Evolutionary conservation across 1,140 invertebrate species (phyloP).

Genomic region (honey bee (Apis mellifera)): DNA sequence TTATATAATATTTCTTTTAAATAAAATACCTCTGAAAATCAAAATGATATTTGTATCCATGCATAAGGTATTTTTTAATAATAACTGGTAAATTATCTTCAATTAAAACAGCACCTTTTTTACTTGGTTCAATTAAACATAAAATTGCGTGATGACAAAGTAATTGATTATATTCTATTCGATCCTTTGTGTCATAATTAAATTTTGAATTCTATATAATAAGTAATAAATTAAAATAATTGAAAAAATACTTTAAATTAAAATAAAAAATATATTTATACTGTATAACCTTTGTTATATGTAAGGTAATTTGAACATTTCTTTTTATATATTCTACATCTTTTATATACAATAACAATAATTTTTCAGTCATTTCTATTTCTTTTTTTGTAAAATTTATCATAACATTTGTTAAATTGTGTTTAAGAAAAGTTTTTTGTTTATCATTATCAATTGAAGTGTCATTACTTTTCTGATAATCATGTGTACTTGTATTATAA

Average conservation of each 20-base stretch:
- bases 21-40: slow-evolving; percentile 58
- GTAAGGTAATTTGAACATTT: slow-evolving; percentile 61
- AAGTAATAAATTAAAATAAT: slow-evolving; percentile 3
- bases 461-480: slow-evolving; percentile 5
- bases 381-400: slow-evolving; percentile 40
- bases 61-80: slow-evolving; percentile 49
- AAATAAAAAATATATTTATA: not conserved
- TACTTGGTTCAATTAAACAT: slow-evolving; percentile 68
- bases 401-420: slow-evolving; percentile 23
- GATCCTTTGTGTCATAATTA: not conserved
- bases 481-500: not conserved
- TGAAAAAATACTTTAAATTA: not conserved
- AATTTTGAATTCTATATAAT: slow-evolving; percentile 7
- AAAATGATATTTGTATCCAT: slow-evolving; percentile 64
- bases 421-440: not conserved
- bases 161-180: slow-evolving; percentile 6
- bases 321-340: slow-evolving; percentile 56
- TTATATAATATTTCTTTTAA: not conserved
- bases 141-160: slow-evolving; percentile 67
- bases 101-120: slow-evolving; percentile 63
- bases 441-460: not conserved
- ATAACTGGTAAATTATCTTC: slow-evolving; percentile 59
- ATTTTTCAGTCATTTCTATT: slow-evolving; percentile 53
- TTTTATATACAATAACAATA: slow-evolving; percentile 51
- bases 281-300: slow-evolving; percentile 62